phyloP scores from a whole-genome alignment of 2,113 vertebrate species.

The Neogale vison region DNA sequence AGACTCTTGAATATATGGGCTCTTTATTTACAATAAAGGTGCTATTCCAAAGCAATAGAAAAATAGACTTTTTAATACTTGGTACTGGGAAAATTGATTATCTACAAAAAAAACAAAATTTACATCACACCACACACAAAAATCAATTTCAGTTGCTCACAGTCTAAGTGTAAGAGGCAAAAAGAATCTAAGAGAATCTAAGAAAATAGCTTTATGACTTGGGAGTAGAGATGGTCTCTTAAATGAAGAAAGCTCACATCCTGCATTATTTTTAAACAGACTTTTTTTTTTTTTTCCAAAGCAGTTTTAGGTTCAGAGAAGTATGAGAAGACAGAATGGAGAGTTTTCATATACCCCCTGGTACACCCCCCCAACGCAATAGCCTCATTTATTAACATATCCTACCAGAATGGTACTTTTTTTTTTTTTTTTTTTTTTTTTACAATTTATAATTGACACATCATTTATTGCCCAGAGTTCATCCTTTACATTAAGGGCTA shows the following conservation, averaged over 20 bases:
- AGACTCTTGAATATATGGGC: not conserved
- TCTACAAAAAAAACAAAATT: not conserved
- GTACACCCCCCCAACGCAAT: no score
- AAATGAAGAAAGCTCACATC: not conserved
- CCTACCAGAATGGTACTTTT: not conserved
- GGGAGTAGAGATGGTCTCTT: not conserved
- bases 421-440: not conserved
- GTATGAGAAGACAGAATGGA: not conserved
- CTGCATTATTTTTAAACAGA: not conserved
- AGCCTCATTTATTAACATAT: not conserved
- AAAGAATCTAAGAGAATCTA: not conserved
- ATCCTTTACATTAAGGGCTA: not conserved
- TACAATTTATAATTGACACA: not conserved
- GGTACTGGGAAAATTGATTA: not conserved
- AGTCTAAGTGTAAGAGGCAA: not conserved
- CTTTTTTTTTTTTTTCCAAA: not conserved
- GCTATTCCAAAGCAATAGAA: not conserved
- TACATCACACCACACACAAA: not conserved
- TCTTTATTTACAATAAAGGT: not conserved
- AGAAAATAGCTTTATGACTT: not conserved
- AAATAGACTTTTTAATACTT: not conserved
- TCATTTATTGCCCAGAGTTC: not conserved
- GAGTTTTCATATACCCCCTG: not conserved
- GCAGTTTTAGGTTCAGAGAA: not conserved
- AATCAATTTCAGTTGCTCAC: not conserved